Evolutionary conservation across 2,113 vertebrate species (phyloP).

Genomic region (Carassius auratus): DNA sequence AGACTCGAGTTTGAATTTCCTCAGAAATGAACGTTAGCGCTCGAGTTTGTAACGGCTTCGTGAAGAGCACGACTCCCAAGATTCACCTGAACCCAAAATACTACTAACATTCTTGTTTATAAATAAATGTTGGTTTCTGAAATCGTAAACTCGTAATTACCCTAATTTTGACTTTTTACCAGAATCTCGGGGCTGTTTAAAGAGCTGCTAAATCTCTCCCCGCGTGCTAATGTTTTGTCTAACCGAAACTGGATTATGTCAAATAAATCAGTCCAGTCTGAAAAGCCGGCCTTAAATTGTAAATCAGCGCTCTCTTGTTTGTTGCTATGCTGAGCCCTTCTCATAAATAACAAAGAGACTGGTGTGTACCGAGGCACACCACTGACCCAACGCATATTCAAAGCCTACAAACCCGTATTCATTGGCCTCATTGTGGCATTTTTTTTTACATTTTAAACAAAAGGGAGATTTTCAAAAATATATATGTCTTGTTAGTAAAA

Average conservation of each 20-base stretch:
- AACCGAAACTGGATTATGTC: slow-evolving; percentile 14
- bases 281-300: slow-evolving; percentile 17
- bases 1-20: neutral
- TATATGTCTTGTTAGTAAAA: neutral
- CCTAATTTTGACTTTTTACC: neutral
- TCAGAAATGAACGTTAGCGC: slow-evolving; percentile 2
- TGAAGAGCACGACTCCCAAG: no score
- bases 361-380: slow-evolving; percentile 27
- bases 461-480: neutral
- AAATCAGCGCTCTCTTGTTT: slow-evolving; percentile 30
- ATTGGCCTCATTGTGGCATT: neutral
- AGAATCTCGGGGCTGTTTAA: neutral
- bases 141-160: neutral
- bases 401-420: neutral
- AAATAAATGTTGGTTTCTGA: neutral
- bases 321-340: slow-evolving; percentile 15
- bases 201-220: neutral
- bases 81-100: no score
- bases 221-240: neutral
- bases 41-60: neutral
- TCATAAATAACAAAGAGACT: slow-evolving; percentile 35
- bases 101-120: no score
- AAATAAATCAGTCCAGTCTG: neutral
- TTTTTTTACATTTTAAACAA: neutral
- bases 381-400: neutral